Base-by-base conservation (phyloP, 2,888 invertebrate species). In the Leistus spinibarbis region DNA sequence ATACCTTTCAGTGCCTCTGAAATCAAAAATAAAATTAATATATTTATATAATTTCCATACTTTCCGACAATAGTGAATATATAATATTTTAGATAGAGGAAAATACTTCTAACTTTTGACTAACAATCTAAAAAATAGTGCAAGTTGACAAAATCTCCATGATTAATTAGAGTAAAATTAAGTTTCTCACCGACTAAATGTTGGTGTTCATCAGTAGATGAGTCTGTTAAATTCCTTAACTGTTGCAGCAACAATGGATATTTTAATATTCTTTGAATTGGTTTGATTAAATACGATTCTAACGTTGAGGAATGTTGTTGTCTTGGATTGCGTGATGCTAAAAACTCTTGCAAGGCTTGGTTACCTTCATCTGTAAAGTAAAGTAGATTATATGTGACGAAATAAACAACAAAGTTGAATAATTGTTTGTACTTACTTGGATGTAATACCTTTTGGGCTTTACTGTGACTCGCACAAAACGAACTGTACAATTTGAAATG, bases 401-500 rank as follows among this genome's bases (percentile, higher is more conserved):
- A 76, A 56, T 57, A 69, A 20, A 10, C 17, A 69, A 57, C 27
- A 54, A 54, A 54, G 19, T 56, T 54, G 19, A 62, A 16, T 66
- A 53, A 20, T 56, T 64, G 53, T 70, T 24, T 70, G 13, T 82
- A 91, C 95, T 94, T 90, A 97, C 97, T 97, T 83, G 97, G 97
- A 90, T 98, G 97, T 84, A 98, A 90, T 84, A 98, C 96, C 90
- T 98, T 98, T 88, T 98, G 98, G 79, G 98, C 97, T 88, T 98
- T 97, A 84, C 98, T 98, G 87, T 99, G 98, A 87, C 97, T 97
- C 79, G 98, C 98, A 88, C 98, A 98, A 89, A 98, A 98, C 80
- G 98, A 97, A 86, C 98, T 98, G 90, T 99, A 99, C 82, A 98
- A 90, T 88, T 98, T 98, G 90, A 99, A 99, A 88, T 98, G 97